phyloP scores from a whole-genome alignment of 2,888 invertebrate species.

The Lepas anatifera region DNA sequence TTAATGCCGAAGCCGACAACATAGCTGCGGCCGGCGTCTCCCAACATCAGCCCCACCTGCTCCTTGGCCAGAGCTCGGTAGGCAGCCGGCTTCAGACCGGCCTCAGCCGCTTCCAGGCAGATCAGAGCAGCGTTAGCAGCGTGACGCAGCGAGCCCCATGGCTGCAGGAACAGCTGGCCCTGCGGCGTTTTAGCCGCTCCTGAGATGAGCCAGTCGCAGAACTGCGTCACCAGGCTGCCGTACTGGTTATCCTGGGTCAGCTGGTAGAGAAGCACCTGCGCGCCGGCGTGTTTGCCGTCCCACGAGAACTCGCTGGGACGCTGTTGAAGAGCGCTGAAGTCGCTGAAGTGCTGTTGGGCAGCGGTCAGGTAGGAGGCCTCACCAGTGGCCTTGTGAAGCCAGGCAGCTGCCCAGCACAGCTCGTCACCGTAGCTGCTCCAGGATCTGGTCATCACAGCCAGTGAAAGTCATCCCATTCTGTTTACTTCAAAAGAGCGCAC shows the following conservation, averaged over 20 bases:
- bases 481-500: no score
- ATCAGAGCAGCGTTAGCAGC: conserved; percentile 44
- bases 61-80: conserved; percentile 41
- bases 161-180: conserved; percentile 43
- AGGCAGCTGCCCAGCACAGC: conserved; percentile 44
- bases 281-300: conserved; percentile 44
- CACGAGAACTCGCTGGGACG: conserved; percentile 40
- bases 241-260: conserved; percentile 37
- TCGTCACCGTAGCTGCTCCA: conserved; percentile 45
- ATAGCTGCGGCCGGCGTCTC: conserved; percentile 42
- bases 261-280: conserved; percentile 39
- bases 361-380: conserved; percentile 38
- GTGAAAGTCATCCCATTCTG: no score
- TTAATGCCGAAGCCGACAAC: conserved; percentile 44
- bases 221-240: conserved; percentile 35
- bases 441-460: no score
- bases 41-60: conserved; percentile 45
- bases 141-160: conserved; percentile 42
- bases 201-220: conserved; percentile 40
- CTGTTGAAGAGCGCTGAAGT: conserved; percentile 30
- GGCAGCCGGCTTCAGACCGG: not conserved
- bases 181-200: conserved; percentile 40
- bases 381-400: conserved; percentile 43
- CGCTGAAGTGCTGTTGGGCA: conserved; percentile 29
- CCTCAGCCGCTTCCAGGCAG: conserved; percentile 38